Conservation (phyloP, 1,140 invertebrate species). For the Temnothorax longispinosus region DNA sequence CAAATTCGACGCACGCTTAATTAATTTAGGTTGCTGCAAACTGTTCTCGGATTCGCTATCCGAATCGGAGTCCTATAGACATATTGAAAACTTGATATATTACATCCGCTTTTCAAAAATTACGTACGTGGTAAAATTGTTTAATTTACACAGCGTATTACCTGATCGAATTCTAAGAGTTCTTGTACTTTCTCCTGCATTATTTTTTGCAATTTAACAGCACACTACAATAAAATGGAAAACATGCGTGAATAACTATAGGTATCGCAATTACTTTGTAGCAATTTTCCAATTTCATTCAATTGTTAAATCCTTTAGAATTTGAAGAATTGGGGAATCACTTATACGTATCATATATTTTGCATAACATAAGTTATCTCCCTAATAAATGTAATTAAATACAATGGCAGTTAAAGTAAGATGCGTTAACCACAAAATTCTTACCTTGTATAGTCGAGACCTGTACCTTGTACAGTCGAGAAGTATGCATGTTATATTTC, state of each 20-base stretch:
- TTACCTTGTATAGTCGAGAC: slow-evolving; percentile 94
- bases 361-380: slow-evolving; percentile 43
- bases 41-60: slow-evolving; percentile 86
- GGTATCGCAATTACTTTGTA: background rate
- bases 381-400: background rate
- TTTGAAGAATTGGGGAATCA: background rate
- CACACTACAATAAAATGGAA: slow-evolving; percentile 87
- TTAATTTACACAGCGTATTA: slow-evolving; percentile 78
- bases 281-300: background rate
- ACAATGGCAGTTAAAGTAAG: slow-evolving; percentile 34
- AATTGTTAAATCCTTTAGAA: background rate
- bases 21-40: slow-evolving; percentile 82
- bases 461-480: slow-evolving; percentile 94
- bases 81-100: background rate
- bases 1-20: slow-evolving; percentile 86
- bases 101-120: background rate
- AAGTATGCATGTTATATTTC: slow-evolving; percentile 96
- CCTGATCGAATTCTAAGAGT: slow-evolving; percentile 91
- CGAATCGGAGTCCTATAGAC: slow-evolving; percentile 86
- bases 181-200: slow-evolving; percentile 95
- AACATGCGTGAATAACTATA: background rate
- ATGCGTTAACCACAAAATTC: slow-evolving; percentile 36
- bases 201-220: slow-evolving; percentile 92
- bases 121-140: background rate
- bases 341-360: slow-evolving; percentile 65